A percentile compares a stretch with the other conserved stretches of the same genome.
Evolutionary conservation across 2,797 vertebrate species (phyloP).

Genomic region (Tragopan temminckii): DNA sequence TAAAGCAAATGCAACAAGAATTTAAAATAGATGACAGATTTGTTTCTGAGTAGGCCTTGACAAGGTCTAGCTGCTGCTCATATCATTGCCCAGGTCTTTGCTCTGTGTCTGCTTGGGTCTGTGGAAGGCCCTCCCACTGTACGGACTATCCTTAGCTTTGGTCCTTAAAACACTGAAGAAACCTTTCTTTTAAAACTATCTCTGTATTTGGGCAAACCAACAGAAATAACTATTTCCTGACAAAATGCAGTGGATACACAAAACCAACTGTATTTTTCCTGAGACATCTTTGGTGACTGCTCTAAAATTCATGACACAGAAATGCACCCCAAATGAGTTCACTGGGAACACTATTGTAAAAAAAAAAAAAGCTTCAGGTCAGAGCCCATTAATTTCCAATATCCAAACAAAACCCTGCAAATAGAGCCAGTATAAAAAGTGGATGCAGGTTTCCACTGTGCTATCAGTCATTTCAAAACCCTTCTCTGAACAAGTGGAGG

Average conservation of each 20-base stretch:
- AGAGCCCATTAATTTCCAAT: not conserved
- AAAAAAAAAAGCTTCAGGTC: not conserved
- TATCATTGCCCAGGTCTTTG: not conserved
- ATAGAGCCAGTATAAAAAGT: not conserved
- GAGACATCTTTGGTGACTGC: not conserved
- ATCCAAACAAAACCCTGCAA: not conserved
- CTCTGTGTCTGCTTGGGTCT: not conserved
- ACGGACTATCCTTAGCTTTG: not conserved
- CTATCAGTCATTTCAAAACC: not conserved
- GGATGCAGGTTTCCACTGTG: not conserved
- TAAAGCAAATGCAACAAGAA: not conserved
- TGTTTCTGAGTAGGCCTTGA: not conserved
- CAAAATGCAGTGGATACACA: not conserved
- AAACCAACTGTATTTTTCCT: not conserved
- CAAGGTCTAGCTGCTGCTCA: not conserved
- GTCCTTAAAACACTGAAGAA: not conserved
- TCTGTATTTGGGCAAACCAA: constrained; percentile 41
- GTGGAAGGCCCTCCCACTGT: not conserved
- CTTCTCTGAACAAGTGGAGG: not conserved
- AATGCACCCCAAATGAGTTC: not conserved
- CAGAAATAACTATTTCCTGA: constrained; percentile 17
- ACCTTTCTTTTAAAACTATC: not conserved
- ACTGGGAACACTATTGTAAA: not conserved
- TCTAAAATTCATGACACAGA: constrained; percentile 20
- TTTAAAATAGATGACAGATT: not conserved